Evolutionary conservation across 1,140 invertebrate genomes (phyloP), one percentile per base, ranked within the genome.

Genomic region (Caenorhabditis inopinata): DNA sequence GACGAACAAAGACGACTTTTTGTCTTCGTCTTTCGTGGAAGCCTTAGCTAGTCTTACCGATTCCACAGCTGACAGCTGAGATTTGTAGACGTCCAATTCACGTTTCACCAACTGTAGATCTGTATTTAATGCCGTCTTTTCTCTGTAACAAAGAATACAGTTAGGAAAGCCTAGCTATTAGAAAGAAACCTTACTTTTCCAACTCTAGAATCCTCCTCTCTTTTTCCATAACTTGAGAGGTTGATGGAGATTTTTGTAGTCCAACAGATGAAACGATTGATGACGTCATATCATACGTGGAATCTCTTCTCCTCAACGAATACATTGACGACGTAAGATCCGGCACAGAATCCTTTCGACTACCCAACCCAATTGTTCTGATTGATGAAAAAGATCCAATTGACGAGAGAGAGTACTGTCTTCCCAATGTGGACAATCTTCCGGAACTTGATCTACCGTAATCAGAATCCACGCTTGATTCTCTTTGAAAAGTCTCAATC

Each of bases 21-120:
- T n/a, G n/a, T n/a, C n/a, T n/a, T n/a, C n/a, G n/a, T n/a, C n/a
- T n/a, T n/a, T n/a, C n/a, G n/a, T n/a, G n/a, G n/a, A n/a, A 25
- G n/a, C 48, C 48, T 51, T 51, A 51, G 18, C 48, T 18, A 42
- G 14, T n/a, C 83, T 42, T 51, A 85, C 85, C 27, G 73, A 58
- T 82, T 86, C 85, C 4, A 83, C 74, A 25, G 87, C 81, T 23
- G 83, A 74, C 42, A 86, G 62, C 25, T 80, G 48, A 29, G 68
- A 51, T 80, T 87, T 86, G 78, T 86, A 86, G 45, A 86, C 85
- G 21, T 86, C 85, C 14, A 86, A 38, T 73, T 86, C 85, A 53
- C 85, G 51, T 32, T 80, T 84, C 25, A 77, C 46, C 42, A 86
- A 74, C 32, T 85, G 85, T 6, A 79, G 35, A 62, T 86, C 85